These are phyloP conservation scores for Tamandua tetradactyla DNA, from an alignment of 2,797 vertebrate genomes.

Conservation along the genomic window DNA sequence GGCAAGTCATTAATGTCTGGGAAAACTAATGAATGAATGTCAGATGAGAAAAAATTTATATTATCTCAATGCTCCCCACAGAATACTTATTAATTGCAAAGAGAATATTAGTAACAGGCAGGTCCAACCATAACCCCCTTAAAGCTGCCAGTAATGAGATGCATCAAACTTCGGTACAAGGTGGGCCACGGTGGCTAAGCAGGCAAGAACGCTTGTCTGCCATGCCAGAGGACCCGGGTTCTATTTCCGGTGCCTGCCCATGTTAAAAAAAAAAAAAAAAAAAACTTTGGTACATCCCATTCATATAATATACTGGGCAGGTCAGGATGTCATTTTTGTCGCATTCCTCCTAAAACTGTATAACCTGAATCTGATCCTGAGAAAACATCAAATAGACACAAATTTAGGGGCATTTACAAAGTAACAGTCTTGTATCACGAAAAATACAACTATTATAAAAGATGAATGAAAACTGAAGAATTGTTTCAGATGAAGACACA, in stretches of 20 bases:
- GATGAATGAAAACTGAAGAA: not conserved
- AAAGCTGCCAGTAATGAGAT: not conserved
- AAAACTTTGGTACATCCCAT: not conserved
- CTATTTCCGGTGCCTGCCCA: too few species aligned
- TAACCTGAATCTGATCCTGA: not conserved
- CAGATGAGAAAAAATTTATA: not conserved
- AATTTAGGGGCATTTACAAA: not conserved
- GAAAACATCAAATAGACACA: not conserved
- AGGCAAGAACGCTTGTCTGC: too few species aligned
- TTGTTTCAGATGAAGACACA: not conserved
- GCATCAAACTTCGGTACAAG: too few species aligned
- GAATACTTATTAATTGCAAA: not conserved
- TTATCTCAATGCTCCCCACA: not conserved
- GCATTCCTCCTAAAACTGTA: not conserved
- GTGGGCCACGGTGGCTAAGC: too few species aligned
- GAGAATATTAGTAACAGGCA: not conserved
- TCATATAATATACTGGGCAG: not conserved
- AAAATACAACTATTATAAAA: not conserved
- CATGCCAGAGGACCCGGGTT: too few species aligned
- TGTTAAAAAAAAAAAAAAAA: too few species aligned
- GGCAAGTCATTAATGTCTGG: not conserved
- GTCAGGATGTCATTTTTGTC: not conserved
- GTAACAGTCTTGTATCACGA: not conserved
- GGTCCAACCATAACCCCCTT: too few species aligned
- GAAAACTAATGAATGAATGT: not conserved